These are phyloP conservation scores for Julus scandinavius DNA, from an alignment of 2,888 invertebrate genomes.

Conservation along the genomic window DNA sequence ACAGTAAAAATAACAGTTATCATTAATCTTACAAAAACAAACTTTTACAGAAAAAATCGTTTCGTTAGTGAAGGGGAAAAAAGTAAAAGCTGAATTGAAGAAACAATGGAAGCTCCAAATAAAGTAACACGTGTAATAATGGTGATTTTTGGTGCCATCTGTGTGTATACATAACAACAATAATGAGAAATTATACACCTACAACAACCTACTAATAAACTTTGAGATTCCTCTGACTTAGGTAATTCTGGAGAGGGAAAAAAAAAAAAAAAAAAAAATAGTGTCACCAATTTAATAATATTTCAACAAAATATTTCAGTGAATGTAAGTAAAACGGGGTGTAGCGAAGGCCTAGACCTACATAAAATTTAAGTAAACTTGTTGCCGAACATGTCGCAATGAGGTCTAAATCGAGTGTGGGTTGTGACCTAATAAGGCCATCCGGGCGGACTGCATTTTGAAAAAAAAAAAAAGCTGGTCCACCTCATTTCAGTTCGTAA, in stretches of 20 bases:
- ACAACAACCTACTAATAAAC: no score
- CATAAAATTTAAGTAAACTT: background rate
- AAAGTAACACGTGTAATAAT: no score
- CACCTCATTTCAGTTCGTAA: background rate
- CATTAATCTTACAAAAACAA: conserved; percentile 36
- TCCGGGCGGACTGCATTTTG: conserved; percentile 15
- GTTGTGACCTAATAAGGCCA: conserved; percentile 19
- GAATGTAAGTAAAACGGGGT: conserved; percentile 5
- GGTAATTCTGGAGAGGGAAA: no score
- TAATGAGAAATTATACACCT: background rate
- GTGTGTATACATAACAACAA: background rate
- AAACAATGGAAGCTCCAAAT: background rate
- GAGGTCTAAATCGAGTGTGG: background rate
- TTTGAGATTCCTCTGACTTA: no score
- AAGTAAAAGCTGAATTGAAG: background rate
- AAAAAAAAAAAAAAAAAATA: no score
- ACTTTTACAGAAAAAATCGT: background rate
- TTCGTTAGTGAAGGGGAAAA: background rate
- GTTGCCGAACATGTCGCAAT: background rate
- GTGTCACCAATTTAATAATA: background rate
- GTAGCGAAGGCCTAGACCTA: background rate
- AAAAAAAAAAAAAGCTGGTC: background rate
- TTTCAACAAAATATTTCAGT: background rate
- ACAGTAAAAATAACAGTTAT: conserved; percentile 53
- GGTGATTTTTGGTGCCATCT: no score